phyloP scores from a whole-genome alignment of 1,140 invertebrate species.

The Grapholita molesta region DNA sequence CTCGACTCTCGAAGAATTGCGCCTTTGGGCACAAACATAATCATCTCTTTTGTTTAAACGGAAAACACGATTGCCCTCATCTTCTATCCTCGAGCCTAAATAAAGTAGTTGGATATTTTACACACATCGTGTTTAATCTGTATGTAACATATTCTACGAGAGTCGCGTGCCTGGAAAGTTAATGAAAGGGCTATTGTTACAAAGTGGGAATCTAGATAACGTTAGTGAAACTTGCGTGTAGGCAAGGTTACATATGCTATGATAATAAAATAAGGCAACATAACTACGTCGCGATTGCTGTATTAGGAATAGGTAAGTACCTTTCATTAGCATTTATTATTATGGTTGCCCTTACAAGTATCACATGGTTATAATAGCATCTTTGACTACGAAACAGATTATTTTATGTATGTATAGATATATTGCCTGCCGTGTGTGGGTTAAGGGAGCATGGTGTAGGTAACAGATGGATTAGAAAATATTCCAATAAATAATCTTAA shows the following conservation, averaged over 20 bases:
- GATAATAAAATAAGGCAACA: not conserved
- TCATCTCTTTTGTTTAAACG: too few species aligned
- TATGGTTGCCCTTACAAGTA: not conserved
- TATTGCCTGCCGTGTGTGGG: too few species aligned
- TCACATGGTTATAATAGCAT: not conserved
- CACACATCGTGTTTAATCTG: not conserved
- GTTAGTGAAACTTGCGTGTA: not conserved
- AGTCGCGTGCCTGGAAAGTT: not conserved
- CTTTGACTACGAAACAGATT: conserved; percentile 8
- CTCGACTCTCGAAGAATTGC: too few species aligned
- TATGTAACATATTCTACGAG: not conserved
- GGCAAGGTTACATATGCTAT: not conserved
- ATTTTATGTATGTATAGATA: too few species aligned
- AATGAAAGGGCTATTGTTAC: not conserved
- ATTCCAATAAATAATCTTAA: too few species aligned
- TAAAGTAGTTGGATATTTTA: too few species aligned
- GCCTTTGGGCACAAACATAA: too few species aligned
- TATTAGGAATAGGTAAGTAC: not conserved
- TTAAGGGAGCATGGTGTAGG: too few species aligned
- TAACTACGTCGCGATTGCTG: not conserved
- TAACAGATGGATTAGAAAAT: too few species aligned
- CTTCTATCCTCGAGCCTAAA: too few species aligned
- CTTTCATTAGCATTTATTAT: not conserved
- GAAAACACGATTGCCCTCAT: too few species aligned
- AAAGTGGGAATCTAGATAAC: not conserved